These are phyloP conservation scores for Diaprepes abbreviatus DNA, from an alignment of 2,888 invertebrate genomes.

Conservation along the genomic window DNA sequence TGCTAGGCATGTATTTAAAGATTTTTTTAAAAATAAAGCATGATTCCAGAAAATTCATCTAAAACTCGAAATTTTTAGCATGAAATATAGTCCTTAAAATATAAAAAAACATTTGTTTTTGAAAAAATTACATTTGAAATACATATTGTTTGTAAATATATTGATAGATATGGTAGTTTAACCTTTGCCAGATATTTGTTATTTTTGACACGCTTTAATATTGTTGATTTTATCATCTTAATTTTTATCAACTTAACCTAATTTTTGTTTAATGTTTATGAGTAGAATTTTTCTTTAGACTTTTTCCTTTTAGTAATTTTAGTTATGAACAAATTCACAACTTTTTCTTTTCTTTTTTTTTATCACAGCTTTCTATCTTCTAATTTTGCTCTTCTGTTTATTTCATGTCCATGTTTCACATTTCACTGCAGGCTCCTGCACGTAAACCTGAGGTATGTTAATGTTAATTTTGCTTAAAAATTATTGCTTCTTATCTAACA, in stretches of 20 bases:
- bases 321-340: constrained; percentile 44
- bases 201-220: not conserved
- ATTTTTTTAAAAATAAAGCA: no score
- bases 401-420: constrained; percentile 72
- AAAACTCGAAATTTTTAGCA: no score
- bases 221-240: not conserved
- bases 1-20: no score
- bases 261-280: not conserved
- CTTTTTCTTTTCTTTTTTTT: constrained; percentile 50
- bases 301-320: constrained; percentile 46
- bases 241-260: not conserved
- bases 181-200: no score
- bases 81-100: no score
- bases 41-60: no score
- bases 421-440: constrained; percentile 80
- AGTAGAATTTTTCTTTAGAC: constrained; percentile 1
- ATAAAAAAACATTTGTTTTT: no score
- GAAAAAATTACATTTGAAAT: no score
- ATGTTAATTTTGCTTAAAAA: constrained; percentile 36
- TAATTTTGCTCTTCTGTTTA: constrained; percentile 72
- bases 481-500: constrained; percentile 2
- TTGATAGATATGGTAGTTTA: no score
- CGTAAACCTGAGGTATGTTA: constrained; percentile 91
- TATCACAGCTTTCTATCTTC: constrained; percentile 63
- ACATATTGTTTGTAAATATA: no score